Evolutionary conservation across 2,888 invertebrate genomes (phyloP).

Genomic region (Lamellibrachia satsuma): DNA sequence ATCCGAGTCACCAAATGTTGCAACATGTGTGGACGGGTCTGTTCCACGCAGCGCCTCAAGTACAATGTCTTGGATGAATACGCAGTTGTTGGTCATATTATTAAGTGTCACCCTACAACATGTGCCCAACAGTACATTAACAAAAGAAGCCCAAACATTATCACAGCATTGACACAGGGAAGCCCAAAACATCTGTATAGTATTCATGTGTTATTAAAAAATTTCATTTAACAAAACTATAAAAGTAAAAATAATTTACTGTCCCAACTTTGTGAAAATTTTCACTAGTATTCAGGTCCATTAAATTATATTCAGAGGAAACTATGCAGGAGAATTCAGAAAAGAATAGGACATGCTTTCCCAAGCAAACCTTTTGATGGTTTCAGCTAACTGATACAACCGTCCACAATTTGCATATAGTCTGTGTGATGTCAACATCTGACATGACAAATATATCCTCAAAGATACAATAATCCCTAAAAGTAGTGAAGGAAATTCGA

Average conservation of each 20-base stretch:
- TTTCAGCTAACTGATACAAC: not conserved
- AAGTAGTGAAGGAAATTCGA: too few relatives aligned
- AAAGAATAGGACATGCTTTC: not conserved
- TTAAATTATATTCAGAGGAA: not conserved
- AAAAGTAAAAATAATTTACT: too few relatives aligned
- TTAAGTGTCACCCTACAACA: slow-evolving; percentile 47
- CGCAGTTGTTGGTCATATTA: slow-evolving; percentile 47
- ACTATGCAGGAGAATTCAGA: not conserved
- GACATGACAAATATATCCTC: too few relatives aligned
- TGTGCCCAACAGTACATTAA: not conserved
- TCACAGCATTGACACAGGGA: not conserved
- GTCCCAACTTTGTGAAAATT: too few relatives aligned
- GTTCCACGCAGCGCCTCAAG: slow-evolving; percentile 29
- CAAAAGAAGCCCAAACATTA: not conserved
- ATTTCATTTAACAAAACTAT: too few relatives aligned
- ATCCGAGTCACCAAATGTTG: slow-evolving; percentile 60
- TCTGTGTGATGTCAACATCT: slow-evolving; percentile 28
- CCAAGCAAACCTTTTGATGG: not conserved
- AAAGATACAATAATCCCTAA: too few relatives aligned
- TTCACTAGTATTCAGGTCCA: too few relatives aligned
- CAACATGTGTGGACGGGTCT: slow-evolving; percentile 50
- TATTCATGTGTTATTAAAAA: too few relatives aligned
- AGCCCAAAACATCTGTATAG: too few relatives aligned
- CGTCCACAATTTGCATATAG: not conserved
- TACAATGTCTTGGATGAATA: slow-evolving; percentile 48